A percentile compares a stretch with the other conserved stretches of the same genome.
Conservation (phyloP, 2,888 invertebrate genomes). For the Synanthedon tipuliformis region DNA sequence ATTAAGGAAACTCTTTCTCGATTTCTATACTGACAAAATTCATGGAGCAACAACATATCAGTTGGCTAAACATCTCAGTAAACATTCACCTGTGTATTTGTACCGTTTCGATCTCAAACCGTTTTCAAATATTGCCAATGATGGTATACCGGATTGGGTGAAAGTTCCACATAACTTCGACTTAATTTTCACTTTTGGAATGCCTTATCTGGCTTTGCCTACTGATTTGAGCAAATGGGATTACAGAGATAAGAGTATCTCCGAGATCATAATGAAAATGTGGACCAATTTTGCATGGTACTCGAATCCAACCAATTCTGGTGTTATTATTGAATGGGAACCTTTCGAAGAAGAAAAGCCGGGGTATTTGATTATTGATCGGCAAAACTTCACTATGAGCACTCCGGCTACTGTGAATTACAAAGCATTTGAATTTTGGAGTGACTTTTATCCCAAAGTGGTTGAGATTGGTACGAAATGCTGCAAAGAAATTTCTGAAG, state of each 20-base stretch:
- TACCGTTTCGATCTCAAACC: conserved; percentile 84
- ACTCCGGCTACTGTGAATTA: conserved; percentile 76
- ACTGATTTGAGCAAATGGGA: conserved; percentile 78
- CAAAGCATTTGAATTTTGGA: conserved; percentile 86
- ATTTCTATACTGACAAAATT: conserved; percentile 80
- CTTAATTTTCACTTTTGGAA: conserved; percentile 83
- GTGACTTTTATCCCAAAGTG: conserved; percentile 83
- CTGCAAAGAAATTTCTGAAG: conserved; percentile 72
- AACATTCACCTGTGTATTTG: conserved; percentile 72
- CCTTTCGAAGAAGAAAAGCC: conserved; percentile 75
- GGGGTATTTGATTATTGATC: conserved; percentile 79
- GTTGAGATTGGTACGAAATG: conserved; percentile 79
- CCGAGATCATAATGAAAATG: conserved; percentile 84
- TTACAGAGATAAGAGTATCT: conserved; percentile 79
- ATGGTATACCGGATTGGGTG: conserved; percentile 80
- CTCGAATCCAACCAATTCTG: conserved; percentile 77
- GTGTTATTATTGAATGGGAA: conserved; percentile 82
- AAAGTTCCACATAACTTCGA: conserved; percentile 86
- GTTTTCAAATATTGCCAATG: conserved; percentile 72
- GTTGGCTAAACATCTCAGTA: conserved; percentile 74
- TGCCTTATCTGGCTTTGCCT: conserved; percentile 77
- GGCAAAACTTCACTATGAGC: conserved; percentile 80
- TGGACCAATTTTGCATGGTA: conserved; percentile 83
- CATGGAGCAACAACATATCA: conserved; percentile 79
- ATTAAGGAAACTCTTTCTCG: conserved; percentile 74